Percentiles rank a stretch among this genome's conserved stretches.
These are phyloP conservation scores for Oreotrochilus melanogaster DNA, from an alignment of 2,113 vertebrate species.

Conservation along the genomic window DNA sequence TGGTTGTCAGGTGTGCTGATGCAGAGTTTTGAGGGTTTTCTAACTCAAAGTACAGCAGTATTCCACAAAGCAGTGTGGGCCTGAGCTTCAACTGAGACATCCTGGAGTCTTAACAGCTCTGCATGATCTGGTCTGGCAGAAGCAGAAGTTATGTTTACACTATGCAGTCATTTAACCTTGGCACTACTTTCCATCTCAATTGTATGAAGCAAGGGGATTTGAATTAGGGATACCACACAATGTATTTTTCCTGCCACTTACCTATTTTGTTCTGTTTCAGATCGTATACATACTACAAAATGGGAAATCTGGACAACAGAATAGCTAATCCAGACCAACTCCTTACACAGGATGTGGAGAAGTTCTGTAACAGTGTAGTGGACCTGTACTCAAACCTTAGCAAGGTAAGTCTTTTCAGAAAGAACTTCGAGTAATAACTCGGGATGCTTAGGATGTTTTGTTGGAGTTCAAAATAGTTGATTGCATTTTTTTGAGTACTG, in stretches of 20 bases:
- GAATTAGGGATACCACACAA: not conserved
- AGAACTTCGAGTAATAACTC: not conserved
- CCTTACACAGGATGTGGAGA: constrained; percentile 97
- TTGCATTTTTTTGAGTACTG: not conserved
- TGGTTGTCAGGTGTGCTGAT: not conserved
- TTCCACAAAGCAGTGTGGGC: not conserved
- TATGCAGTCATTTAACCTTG: not conserved
- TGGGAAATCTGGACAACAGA: constrained; percentile 98
- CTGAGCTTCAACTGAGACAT: not conserved
- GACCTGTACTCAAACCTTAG: constrained; percentile 98
- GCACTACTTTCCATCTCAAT: not conserved
- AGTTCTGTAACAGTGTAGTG: constrained; percentile 97
- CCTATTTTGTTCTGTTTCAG: constrained; percentile 76
- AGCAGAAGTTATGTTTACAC: not conserved
- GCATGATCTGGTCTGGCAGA: not conserved
- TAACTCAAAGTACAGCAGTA: not conserved
- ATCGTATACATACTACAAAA: constrained; percentile 96
- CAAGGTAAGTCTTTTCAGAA: constrained; percentile 84
- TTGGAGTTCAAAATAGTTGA: not conserved
- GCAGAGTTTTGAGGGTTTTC: not conserved
- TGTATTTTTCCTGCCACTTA: not conserved
- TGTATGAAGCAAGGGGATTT: not conserved
- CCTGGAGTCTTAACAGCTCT: not conserved
- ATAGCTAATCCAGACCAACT: constrained; percentile 97
- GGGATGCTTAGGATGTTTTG: not conserved